These are phyloP conservation scores for Neoniphon sammara DNA, from an alignment of 2,797 vertebrate genomes.

Conservation along the genomic window DNA sequence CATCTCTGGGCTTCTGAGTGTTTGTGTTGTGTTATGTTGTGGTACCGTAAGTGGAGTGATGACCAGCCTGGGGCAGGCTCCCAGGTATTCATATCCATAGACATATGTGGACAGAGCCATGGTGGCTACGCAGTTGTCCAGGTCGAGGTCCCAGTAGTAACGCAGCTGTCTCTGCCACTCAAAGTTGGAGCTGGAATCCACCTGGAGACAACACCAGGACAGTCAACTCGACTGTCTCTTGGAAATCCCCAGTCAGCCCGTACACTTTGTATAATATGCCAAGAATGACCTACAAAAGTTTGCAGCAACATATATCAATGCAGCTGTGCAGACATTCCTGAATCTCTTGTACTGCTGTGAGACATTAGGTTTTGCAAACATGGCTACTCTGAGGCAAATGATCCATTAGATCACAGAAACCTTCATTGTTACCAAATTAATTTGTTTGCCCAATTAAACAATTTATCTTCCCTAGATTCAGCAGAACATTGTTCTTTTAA, in stretches of 20 bases:
- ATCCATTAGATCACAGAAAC: no score
- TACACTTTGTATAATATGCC: not conserved
- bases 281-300: no score
- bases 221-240: not conserved
- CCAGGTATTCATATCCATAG: slow-evolving; percentile 91
- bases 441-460: no score
- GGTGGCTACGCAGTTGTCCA: slow-evolving; percentile 88
- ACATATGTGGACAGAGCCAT: slow-evolving; percentile 91
- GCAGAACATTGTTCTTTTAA: no score
- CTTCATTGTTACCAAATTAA: no score
- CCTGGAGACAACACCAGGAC: slow-evolving; percentile 69
- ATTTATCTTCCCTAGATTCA: no score
- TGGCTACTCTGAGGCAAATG: no score
- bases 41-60: slow-evolving; percentile 91
- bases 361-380: no score
- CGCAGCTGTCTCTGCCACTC: slow-evolving; percentile 92
- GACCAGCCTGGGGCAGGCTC: slow-evolving; percentile 89
- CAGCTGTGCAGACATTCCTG: no score
- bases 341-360: no score
- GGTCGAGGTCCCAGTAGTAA: slow-evolving; percentile 89
- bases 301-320: no score
- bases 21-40: not conserved
- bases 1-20: not conserved
- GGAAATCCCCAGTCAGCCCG: not conserved
- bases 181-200: slow-evolving; percentile 83